Evolutionary conservation across 2,888 invertebrate species (phyloP), one percentile per base, ranked within the genome.

Genomic region (Himalopsyche japonica): DNA sequence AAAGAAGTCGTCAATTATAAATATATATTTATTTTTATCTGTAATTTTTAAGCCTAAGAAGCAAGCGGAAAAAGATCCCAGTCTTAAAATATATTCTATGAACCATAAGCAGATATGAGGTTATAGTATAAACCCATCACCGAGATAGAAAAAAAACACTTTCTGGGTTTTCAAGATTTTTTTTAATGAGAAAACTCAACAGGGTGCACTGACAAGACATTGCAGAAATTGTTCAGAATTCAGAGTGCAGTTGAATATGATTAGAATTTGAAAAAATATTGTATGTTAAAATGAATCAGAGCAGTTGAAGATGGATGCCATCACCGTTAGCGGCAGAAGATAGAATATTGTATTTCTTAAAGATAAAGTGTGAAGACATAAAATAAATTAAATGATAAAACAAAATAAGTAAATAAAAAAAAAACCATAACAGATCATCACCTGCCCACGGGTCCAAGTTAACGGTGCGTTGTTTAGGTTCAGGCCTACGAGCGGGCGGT

Each of bases 391-490:
- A 85, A 80, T n/a, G 32, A 32, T 79, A 24, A 37, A 64, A 80
- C 32, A 32, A 32, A 80, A 80, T 24, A 64, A 37, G 37, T 27
- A 70, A 27, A 70, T 43, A 84, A 85, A 37, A 88, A 87, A 88
- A 87, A 87, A 87, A 88, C 84, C 87, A 87, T 88, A 87, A 88
- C 88, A 88, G 87, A 88, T 88, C 89, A 90, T 92, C 93, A 92
- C 92, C 92, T 92, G 91, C 90, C 94, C 94, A 94, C 85, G 93
- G 93, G 89, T 94, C 94, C 89, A 91, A 91, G 88, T 93, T 92
- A 88, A 91, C 90, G 88, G 85, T 85, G 91, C 90, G 88, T n/a
- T n/a, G n/a, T 91, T 91, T 76, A 24, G 43, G 78, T 32, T 15
- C 49, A 24, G 78, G 85, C 70, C 15, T 57, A 82, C 76, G 80